phyloP scores from a whole-genome alignment of 2,797 vertebrate species.

The Phalanger gymnotis region DNA sequence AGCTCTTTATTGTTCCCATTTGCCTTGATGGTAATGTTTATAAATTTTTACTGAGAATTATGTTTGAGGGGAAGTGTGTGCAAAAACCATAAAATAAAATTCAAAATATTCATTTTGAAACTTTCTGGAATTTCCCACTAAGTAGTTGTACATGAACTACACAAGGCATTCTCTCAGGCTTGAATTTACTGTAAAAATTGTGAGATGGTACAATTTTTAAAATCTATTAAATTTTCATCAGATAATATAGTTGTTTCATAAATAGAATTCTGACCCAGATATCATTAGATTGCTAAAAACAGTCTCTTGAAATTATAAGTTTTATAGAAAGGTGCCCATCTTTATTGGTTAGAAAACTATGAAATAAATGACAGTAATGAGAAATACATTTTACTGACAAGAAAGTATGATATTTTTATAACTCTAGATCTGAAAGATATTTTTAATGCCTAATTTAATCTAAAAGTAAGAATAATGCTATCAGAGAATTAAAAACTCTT shows the following conservation, averaged over 20 bases:
- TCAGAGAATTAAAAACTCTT: not conserved
- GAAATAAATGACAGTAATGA: slow-evolving; percentile 29
- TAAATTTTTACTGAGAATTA: slow-evolving; percentile 15
- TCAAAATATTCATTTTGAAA: slow-evolving; percentile 71
- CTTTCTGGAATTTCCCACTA: slow-evolving; percentile 75
- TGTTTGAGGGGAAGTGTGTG: slow-evolving; percentile 64
- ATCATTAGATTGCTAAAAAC: slow-evolving; percentile 36
- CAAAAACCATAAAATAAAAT: slow-evolving; percentile 52
- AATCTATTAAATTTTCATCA: slow-evolving; percentile 45
- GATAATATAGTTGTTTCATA: slow-evolving; percentile 43
- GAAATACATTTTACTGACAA: not conserved
- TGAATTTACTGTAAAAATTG: slow-evolving; percentile 20
- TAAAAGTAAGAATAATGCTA: not conserved
- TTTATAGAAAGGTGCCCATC: slow-evolving; percentile 30
- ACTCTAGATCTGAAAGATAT: not conserved
- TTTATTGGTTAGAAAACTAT: slow-evolving; percentile 60
- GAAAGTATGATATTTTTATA: not conserved
- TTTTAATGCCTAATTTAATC: not conserved
- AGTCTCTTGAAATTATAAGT: slow-evolving; percentile 36
- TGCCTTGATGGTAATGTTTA: slow-evolving; percentile 45
- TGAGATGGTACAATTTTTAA: slow-evolving; percentile 15
- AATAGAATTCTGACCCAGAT: slow-evolving; percentile 33
- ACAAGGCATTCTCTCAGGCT: slow-evolving; percentile 58
- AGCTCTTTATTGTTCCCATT: slow-evolving; percentile 54
- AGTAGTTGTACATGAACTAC: slow-evolving; percentile 56